Evolutionary conservation across 2,888 invertebrate genomes (phyloP), one percentile per base, ranked within the genome.

Genomic region (Dasypolia templi): DNA sequence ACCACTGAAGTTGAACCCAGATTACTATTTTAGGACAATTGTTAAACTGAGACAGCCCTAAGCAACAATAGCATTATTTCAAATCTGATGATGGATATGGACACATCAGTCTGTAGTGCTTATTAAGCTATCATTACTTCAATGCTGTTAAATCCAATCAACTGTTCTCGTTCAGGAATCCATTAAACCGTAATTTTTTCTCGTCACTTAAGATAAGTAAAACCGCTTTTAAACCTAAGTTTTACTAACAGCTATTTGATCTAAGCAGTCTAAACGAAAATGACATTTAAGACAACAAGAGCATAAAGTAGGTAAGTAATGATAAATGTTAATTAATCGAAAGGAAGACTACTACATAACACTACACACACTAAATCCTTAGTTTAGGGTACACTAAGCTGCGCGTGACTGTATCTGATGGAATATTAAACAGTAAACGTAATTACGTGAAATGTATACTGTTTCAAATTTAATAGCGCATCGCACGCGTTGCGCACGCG

Each of bases 401-500:
- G 70, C 82, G 75, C 85, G 81, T 84, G 82, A 82, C 83, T 83
- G 76, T 82, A 86, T 88, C 87, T 77, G 85, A 89, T 87, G 75
- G 88, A 86, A 88, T 89, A 91, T 89, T 88, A 90, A 89, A 88
- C 87, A 89, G 91, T 88, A 88, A 90, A 90, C 85, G 82, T 83
- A 81, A 79, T 88, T 88, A 85, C 88, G 89, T 91, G 79, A 90
- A 89, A 88, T 91, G 84, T 86, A 91, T 88, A 91, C 89, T 92
- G 91, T 92, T 93, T 93, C 91, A 90, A 91, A 93, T 93, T 90
- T 94, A 94, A 94, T 94, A 89, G 93, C 92, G 90, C 91, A 91
- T 77, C 89, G 92, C 94, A 93, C 94, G 94, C 92, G 93, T 92
- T 77, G 86, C 90, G 93, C 94, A 94, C 95, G 95, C 94, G 95